Evolutionary conservation across 2,888 invertebrate genomes (phyloP).

Genomic region (Mythimna loreyi): DNA sequence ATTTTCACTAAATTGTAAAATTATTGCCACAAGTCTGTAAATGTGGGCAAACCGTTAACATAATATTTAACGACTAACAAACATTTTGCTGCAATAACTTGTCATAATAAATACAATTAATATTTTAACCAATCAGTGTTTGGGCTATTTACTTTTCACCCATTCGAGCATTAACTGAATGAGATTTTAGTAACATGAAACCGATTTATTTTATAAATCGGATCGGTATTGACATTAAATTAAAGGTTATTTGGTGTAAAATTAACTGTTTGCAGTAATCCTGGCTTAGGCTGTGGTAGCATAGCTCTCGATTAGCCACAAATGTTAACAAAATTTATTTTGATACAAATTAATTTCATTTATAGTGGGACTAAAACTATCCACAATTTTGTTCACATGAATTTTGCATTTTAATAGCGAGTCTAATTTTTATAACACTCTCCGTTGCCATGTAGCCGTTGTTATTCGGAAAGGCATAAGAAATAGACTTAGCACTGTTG

Average conservation of each 20-base stretch:
- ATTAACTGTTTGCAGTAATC: slow-evolving; percentile 50
- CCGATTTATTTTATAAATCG: slow-evolving; percentile 49
- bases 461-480: neutral
- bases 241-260: slow-evolving; percentile 43
- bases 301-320: neutral
- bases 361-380: neutral
- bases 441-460: neutral
- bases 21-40: slow-evolving; percentile 12
- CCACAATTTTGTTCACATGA: neutral
- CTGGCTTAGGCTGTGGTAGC: slow-evolving; percentile 10
- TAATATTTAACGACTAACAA: slow-evolving; percentile 39
- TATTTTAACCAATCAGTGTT: slow-evolving; percentile 36
- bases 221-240: slow-evolving; percentile 44
- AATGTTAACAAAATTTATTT: neutral
- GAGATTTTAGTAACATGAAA: slow-evolving; percentile 42
- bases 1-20: slow-evolving; percentile 3
- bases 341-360: neutral
- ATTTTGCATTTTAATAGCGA: neutral
- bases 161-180: slow-evolving; percentile 46
- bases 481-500: too few relatives aligned
- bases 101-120: slow-evolving; percentile 39
- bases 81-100: slow-evolving; percentile 22
- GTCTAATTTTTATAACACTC: neutral
- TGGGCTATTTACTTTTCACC: slow-evolving; percentile 29
- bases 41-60: slow-evolving; percentile 21